A percentile compares a stretch with the other conserved stretches of the same genome.
Evolutionary conservation across 2,888 invertebrate species (phyloP).

Genomic region (Gisinianus flammeolus): DNA sequence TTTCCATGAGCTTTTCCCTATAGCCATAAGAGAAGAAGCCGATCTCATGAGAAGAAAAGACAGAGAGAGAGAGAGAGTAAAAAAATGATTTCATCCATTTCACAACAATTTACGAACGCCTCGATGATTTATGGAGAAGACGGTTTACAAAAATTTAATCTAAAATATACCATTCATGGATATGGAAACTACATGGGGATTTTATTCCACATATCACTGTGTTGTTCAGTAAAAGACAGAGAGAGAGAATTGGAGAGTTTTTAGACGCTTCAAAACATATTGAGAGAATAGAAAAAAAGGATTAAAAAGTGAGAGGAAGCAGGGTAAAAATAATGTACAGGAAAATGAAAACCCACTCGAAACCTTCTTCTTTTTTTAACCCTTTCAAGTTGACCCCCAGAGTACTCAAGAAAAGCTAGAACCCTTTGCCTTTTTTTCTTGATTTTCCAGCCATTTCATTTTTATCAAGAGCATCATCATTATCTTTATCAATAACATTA

Average conservation of each 20-base stretch:
- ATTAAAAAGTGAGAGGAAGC: slow-evolving; percentile 31
- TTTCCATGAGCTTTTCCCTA: background rate
- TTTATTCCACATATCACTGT: too few relatives aligned
- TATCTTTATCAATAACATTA: background rate
- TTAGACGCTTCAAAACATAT: background rate
- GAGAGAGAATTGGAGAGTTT: background rate
- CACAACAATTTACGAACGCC: slow-evolving; percentile 31
- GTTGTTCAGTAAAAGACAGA: too few relatives aligned
- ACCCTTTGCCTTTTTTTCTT: slow-evolving; percentile 31
- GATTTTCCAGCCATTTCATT: background rate
- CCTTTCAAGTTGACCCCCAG: slow-evolving; percentile 17
- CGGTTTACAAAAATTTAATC: slow-evolving; percentile 26
- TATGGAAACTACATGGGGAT: too few relatives aligned
- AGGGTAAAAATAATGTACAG: background rate
- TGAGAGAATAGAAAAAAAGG: slow-evolving; percentile 6
- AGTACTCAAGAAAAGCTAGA: slow-evolving; percentile 1
- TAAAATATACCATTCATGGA: slow-evolving; percentile 14
- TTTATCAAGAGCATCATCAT: slow-evolving; percentile 22
- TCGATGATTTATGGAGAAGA: slow-evolving; percentile 33
- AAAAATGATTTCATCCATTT: slow-evolving; percentile 32
- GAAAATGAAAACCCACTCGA: slow-evolving; percentile 1
- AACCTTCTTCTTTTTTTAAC: slow-evolving; percentile 14
- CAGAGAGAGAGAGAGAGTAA: background rate
- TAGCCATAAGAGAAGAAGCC: slow-evolving; percentile 6
- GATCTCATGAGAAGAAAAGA: slow-evolving; percentile 3